Conservation (phyloP, 1,140 invertebrate genomes). For the Nasonia giraulti region DNA sequence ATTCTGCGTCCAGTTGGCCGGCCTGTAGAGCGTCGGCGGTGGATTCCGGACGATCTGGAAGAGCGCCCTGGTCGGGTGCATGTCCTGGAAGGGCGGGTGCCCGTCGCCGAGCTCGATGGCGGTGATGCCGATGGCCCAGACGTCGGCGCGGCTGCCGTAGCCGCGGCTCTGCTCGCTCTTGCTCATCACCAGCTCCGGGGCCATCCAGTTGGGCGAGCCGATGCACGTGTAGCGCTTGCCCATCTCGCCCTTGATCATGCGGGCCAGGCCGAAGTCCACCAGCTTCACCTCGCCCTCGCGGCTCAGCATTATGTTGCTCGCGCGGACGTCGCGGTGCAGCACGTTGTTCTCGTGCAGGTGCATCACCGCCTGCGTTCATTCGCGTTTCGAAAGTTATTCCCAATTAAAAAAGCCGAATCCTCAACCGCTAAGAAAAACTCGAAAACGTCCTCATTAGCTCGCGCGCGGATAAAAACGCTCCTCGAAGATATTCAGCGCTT, state of each 20-base stretch:
- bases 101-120: slow-evolving; percentile 94
- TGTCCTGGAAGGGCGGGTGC: slow-evolving; percentile 87
- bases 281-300: slow-evolving; percentile 88
- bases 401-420: too few relatives aligned
- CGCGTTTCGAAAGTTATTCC: too few relatives aligned
- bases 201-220: slow-evolving; percentile 94
- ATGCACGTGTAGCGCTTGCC: slow-evolving; percentile 83
- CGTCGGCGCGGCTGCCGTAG: slow-evolving; percentile 86
- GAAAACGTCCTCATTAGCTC: background rate
- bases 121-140: slow-evolving; percentile 95
- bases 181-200: slow-evolving; percentile 85
- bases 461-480: background rate
- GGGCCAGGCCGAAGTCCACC: slow-evolving; percentile 88
- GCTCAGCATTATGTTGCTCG: slow-evolving; percentile 90
- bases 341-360: slow-evolving; percentile 90
- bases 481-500: background rate
- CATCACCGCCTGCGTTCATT: slow-evolving; percentile 78
- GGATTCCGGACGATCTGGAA: slow-evolving; percentile 93
- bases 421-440: too few relatives aligned
- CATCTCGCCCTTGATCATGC: slow-evolving; percentile 84
- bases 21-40: slow-evolving; percentile 83
- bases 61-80: slow-evolving; percentile 89
- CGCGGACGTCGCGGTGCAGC: slow-evolving; percentile 90
- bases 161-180: slow-evolving; percentile 62
- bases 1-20: slow-evolving; percentile 85